Conservation (phyloP, 2,113 vertebrate genomes). For the Podocnemis expansa region DNA sequence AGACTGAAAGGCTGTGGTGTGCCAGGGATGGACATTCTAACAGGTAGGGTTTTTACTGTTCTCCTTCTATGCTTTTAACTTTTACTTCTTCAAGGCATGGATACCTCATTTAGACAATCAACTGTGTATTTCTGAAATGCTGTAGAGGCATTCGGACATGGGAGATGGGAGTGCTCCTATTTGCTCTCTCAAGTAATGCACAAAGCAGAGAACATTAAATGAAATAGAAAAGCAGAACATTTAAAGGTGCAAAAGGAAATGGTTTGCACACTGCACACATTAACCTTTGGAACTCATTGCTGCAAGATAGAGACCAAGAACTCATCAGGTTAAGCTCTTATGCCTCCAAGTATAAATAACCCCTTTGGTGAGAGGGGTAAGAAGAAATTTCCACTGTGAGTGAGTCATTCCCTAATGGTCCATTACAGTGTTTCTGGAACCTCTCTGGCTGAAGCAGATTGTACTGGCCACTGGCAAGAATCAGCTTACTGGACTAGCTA, state of each 20-base stretch:
- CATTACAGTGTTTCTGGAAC: not conserved
- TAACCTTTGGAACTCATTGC: not conserved
- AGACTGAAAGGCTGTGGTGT: not conserved
- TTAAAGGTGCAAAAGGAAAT: not conserved
- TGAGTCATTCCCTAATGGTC: not conserved
- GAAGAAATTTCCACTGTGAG: not conserved
- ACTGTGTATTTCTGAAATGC: not conserved
- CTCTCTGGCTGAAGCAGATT: not conserved
- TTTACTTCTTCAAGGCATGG: not conserved
- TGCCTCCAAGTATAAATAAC: rapidly evolving
- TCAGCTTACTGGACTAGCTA: not conserved
- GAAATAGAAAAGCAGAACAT: not conserved
- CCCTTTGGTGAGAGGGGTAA: not conserved
- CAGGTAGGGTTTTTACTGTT: not conserved
- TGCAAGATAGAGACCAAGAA: rapidly evolving
- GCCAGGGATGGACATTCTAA: not conserved
- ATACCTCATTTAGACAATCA: not conserved
- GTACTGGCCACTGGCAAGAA: not conserved
- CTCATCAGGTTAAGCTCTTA: rapidly evolving
- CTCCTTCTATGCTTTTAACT: not conserved
- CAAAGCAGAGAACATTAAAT: not conserved
- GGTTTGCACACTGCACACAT: not conserved
- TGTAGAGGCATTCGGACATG: not conserved
- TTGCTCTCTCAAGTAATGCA: not conserved
- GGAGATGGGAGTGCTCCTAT: not conserved